Percentiles rank a stretch among this genome's conserved stretches.
Evolutionary conservation across 2,113 vertebrate genomes (phyloP).

Genomic region (Malurus cyaneus): DNA sequence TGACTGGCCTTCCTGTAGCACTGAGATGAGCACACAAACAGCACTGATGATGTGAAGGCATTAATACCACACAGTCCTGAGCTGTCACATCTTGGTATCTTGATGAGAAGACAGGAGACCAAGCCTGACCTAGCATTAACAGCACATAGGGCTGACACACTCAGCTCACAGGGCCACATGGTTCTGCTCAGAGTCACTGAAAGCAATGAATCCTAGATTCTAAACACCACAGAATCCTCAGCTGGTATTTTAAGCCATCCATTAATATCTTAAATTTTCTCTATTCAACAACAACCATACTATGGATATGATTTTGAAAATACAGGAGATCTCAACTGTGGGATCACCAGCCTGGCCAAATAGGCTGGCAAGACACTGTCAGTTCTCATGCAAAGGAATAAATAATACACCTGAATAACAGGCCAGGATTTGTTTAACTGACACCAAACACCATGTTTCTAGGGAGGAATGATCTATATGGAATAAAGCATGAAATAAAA

Average conservation of each 20-base stretch:
- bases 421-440: not conserved
- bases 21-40: not conserved
- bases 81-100: not conserved
- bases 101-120: not conserved
- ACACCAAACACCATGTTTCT: not conserved
- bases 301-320: not conserved
- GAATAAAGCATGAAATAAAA: not conserved
- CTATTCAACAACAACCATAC: not conserved
- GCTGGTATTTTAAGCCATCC: not conserved
- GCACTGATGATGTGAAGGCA: not conserved
- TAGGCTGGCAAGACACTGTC: not conserved
- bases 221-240: not conserved
- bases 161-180: not conserved
- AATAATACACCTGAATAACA: not conserved
- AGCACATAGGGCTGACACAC: not conserved
- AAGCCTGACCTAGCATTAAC: not conserved
- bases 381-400: not conserved
- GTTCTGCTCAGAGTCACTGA: not conserved
- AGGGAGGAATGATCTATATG: not conserved
- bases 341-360: not conserved
- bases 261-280: not conserved
- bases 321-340: not conserved
- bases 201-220: not conserved
- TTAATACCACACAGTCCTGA: not conserved
- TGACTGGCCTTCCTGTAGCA: not conserved